phyloP scores from a whole-genome alignment of 2,797 vertebrate species.

The Chiroxiphia lanceolata region DNA sequence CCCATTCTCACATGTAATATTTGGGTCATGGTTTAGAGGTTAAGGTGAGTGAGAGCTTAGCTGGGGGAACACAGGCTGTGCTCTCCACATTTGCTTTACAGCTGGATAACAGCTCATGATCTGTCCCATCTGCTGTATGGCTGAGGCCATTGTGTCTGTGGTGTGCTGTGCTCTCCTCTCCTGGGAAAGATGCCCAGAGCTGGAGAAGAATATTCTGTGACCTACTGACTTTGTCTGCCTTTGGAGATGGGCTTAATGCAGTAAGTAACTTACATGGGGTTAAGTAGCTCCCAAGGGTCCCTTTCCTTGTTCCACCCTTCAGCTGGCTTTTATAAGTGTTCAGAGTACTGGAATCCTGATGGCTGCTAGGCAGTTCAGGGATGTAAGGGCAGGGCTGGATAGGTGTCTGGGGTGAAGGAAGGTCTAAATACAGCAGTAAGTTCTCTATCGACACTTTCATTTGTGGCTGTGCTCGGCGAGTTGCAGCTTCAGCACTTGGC shows the following conservation, averaged over 20 bases:
- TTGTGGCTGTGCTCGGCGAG: background rate
- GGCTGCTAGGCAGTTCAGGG: background rate
- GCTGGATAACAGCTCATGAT: background rate
- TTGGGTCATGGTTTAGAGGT: background rate
- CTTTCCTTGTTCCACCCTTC: background rate
- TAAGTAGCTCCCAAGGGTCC: background rate
- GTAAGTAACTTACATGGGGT: background rate
- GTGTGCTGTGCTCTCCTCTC: background rate
- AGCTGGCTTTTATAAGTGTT: background rate
- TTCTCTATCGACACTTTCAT: background rate
- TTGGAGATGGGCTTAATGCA: background rate
- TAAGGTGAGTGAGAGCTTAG: background rate
- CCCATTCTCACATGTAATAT: background rate
- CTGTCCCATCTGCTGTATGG: background rate
- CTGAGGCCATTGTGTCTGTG: background rate
- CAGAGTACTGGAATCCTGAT: background rate
- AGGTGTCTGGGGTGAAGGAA: background rate
- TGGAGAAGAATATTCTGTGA: background rate
- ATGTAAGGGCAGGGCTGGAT: background rate
- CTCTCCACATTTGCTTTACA: background rate
- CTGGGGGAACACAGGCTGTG: background rate
- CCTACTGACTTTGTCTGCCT: background rate
- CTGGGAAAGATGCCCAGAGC: background rate
- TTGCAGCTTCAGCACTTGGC: constrained; percentile 61
- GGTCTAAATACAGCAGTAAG: background rate